Evolutionary conservation across 2,797 vertebrate genomes (phyloP), one percentile per base, ranked within the genome.

Genomic region (Agapornis canus): DNA sequence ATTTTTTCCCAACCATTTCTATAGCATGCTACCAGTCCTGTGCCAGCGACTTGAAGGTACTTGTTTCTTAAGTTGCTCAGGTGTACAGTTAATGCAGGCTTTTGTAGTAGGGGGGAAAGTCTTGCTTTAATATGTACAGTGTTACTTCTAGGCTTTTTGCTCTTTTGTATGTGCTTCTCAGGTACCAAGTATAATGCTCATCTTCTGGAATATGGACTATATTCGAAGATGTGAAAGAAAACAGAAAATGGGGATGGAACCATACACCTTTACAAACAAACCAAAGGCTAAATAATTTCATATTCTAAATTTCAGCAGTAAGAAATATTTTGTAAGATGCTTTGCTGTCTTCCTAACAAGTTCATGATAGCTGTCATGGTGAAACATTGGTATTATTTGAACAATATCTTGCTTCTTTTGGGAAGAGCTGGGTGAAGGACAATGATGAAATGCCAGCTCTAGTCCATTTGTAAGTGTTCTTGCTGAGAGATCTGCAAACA

Each of bases 21-120:
- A 6, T 65, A 49, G 47, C 0, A 2, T 1, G 1, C 18, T 64
- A 10, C n/a, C 8, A 73, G 45, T 54, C 45, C 10, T 47, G 7
- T 60, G 31, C 21, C 29, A 56, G 29, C 25, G 5, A 13, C 69
- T 65, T 87, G 49, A 26, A 61, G 35, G 49, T 5, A 25, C 6
- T 14, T 80, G 17, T 65, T 69, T 37, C 47, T 73, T 48, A 65
- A n/a, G 32, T 23, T 85, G 29, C 57, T 86, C 20, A 42, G 19
- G 8, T 73, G 6, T 70, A 5, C 23, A 13, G 16, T 84, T 57
- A 51, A 21, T 9, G 23, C 19, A 52, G 32, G 11, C 16, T 75
- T 87, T 85, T 56, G 31, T 43, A 27, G 9, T 10, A 31, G 18
- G 32, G 56, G 48, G 42, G 12, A 71, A 54, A 39, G 31, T 3